Evolutionary conservation across 2,888 invertebrate species (phyloP).

Genomic region (Acanthosepion lycidas): DNA sequence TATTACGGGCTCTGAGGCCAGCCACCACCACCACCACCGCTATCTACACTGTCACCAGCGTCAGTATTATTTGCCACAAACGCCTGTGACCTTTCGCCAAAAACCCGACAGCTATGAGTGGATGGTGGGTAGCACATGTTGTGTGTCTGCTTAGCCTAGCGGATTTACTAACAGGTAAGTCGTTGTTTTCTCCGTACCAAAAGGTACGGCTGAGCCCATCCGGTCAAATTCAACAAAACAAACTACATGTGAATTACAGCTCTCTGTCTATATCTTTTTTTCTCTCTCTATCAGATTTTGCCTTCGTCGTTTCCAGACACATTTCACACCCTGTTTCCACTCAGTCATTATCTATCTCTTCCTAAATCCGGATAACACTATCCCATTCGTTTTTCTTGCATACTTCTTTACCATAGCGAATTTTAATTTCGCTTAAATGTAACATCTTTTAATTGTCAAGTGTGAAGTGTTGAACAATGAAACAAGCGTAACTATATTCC

Average conservation of each 20-base stretch:
- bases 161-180: slow-evolving; percentile 33
- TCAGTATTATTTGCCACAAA: neutral
- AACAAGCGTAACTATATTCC: no score
- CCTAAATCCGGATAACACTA: no score
- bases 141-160: slow-evolving; percentile 33
- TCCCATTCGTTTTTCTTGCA: no score
- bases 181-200: neutral
- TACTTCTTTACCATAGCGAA: no score
- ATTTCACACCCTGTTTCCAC: neutral
- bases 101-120: neutral
- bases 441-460: no score
- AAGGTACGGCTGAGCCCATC: neutral
- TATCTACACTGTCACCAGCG: neutral
- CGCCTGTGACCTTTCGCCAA: neutral
- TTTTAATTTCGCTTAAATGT: no score
- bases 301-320: neutral
- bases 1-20: no score
- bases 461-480: no score
- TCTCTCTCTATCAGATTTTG: neutral
- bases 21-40: neutral
- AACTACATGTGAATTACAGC: no score
- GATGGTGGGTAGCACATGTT: slow-evolving; percentile 21
- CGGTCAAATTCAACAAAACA: neutral
- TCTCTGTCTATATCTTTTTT: neutral
- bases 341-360: neutral